A percentile compares a stretch with the other conserved stretches of the same genome.
Evolutionary conservation across 2,797 vertebrate species (phyloP).

Genomic region (Aselliscus stoliczkanus): DNA sequence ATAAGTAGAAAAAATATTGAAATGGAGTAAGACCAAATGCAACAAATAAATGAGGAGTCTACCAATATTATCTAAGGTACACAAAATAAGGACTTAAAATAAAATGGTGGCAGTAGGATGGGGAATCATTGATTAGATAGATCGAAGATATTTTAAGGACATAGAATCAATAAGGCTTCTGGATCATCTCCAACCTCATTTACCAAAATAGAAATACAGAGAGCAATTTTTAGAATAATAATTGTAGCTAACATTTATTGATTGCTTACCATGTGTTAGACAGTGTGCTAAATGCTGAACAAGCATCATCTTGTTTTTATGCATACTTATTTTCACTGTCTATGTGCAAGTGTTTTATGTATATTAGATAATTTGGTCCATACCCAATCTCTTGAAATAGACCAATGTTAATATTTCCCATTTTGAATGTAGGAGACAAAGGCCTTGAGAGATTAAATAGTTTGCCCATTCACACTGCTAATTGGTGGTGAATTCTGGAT

Average conservation of each 20-base stretch:
- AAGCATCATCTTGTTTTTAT: not conserved
- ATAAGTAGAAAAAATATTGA: not conserved
- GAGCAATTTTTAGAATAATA: not conserved
- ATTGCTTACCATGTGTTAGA: not conserved
- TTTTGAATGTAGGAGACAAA: not conserved
- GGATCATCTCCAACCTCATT: not conserved
- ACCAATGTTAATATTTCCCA: not conserved
- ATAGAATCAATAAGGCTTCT: not conserved
- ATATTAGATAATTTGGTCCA: not conserved
- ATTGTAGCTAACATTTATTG: not conserved
- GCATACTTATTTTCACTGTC: not conserved
- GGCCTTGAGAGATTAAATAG: not conserved
- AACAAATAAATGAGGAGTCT: not conserved
- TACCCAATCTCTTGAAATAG: not conserved
- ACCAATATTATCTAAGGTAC: not conserved
- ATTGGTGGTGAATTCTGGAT: not conserved
- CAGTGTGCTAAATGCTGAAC: not conserved
- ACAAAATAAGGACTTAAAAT: not conserved
- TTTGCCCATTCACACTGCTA: not conserved
- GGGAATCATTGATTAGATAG: not conserved
- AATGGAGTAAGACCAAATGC: not conserved
- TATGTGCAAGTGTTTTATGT: not conserved
- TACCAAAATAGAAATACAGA: slow-evolving; percentile 4
- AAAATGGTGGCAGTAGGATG: not conserved
- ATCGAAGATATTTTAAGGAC: not conserved